A percentile compares a stretch with the other conserved stretches of the same genome.
Conservation (phyloP, 2,113 vertebrate species). For the Lynx canadensis region DNA sequence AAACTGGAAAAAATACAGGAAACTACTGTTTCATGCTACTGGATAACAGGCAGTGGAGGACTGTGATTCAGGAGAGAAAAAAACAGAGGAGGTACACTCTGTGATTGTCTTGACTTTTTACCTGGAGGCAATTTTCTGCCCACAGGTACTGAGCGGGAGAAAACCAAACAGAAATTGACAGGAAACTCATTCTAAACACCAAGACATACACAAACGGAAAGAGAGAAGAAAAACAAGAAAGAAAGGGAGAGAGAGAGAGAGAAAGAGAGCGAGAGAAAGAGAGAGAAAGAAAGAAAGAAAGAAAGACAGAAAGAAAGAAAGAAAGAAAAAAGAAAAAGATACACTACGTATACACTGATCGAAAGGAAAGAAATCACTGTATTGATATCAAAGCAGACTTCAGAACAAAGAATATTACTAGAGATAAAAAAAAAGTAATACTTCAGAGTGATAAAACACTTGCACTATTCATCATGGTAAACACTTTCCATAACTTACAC, state of each 20-base stretch:
- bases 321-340: background rate
- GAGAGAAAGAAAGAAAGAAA: fast-evolving
- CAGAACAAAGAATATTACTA: background rate
- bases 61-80: background rate
- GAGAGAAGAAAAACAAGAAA: too few species aligned
- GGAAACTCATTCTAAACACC: background rate
- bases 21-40: background rate
- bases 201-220: background rate
- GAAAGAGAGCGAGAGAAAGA: fast-evolving
- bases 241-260: too few species aligned
- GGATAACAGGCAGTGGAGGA: fast-evolving
- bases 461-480: fast-evolving
- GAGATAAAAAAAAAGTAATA: background rate
- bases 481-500: too few species aligned
- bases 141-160: background rate
- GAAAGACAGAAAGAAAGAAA: too few species aligned
- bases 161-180: background rate
- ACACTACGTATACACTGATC: background rate
- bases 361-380: background rate
- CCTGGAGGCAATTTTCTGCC: background rate
- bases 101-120: background rate
- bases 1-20: background rate
- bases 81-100: background rate
- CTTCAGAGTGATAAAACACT: background rate
- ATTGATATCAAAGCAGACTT: background rate